Evolutionary conservation across 2,113 vertebrate species (phyloP), one percentile per base, ranked within the genome.

Genomic region (Ramphastos sulfuratus): DNA sequence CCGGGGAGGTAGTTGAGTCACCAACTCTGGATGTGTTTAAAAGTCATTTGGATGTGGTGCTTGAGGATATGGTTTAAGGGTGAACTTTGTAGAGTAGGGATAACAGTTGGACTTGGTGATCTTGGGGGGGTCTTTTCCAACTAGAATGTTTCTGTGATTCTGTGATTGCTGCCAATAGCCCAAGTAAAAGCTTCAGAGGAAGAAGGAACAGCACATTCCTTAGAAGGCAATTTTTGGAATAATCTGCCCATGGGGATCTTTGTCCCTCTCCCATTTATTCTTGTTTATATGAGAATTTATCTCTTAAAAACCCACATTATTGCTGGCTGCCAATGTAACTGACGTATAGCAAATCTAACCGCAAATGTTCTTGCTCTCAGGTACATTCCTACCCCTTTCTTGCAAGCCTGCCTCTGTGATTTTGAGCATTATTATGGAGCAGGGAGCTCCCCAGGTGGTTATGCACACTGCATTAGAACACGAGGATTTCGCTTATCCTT

Each of bases 321-420:
- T 91, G 56, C 67, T 83, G 78, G 25, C 61, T 83, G 85, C 92
- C 92, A 60, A 76, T 79, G 50, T 82, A 92, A 85, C 66, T 91
- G 59, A 61, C 44, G 58, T 13, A 82, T 6, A 83, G 71, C 3
- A 7, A 70, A 79, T 55, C 16, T 66, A 92, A 73, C 74, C 63
- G 66, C 64, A 79, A 78, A 87, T 85, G 74, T 52, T 65, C 77
- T 72, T 80, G 59, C 80, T 87, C 87, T 59, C 94, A 95, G 95
- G 92, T 95, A 87, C 71, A 9, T 89, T 70, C 56, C 56, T 37
- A 72, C 60, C 65, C 77, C 77, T 84, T 85, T 69, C 64, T 75
- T 79, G 63, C 33, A 73, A 89, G 84, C 73, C 86, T 87, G 52
- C 78, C 88, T 69, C 50, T 89, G 73, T 0, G 1, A 42, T 96